A percentile compares a stretch with the other conserved stretches of the same genome.
These are phyloP conservation scores for Melieria omissa DNA, from an alignment of 2,888 invertebrate species.

Conservation along the genomic window DNA sequence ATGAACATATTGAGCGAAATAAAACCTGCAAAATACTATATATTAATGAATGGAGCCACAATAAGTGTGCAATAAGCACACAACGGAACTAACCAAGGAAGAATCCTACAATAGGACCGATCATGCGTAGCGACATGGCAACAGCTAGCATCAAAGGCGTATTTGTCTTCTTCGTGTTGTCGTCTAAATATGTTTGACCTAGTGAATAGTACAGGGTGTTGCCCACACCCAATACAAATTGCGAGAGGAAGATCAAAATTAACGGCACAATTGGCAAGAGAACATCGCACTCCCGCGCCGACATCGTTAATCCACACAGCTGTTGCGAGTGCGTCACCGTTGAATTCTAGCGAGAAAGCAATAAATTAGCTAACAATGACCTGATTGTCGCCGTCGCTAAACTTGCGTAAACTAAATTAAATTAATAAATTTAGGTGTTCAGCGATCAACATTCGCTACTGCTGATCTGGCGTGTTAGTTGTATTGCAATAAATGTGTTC, in stretches of 20 bases:
- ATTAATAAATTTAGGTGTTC: slow-evolving; percentile 2
- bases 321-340: slow-evolving; percentile 51
- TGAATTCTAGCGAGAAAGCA: slow-evolving; percentile 47
- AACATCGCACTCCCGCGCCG: slow-evolving; percentile 66
- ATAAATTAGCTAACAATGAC: slow-evolving; percentile 7
- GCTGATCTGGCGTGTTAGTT: slow-evolving; percentile 17
- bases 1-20: slow-evolving; percentile 71
- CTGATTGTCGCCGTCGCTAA: background rate
- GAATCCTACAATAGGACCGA: slow-evolving; percentile 72
- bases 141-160: slow-evolving; percentile 71
- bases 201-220: slow-evolving; percentile 75
- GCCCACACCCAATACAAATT: slow-evolving; percentile 77
- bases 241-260: slow-evolving; percentile 74
- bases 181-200: slow-evolving; percentile 77
- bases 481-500: slow-evolving; percentile 36
- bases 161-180: slow-evolving; percentile 75
- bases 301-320: slow-evolving; percentile 53
- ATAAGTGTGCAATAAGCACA: background rate
- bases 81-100: slow-evolving; percentile 65
- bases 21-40: slow-evolving; percentile 51
- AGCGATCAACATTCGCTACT: slow-evolving; percentile 28
- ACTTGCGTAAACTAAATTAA: slow-evolving; percentile 3
- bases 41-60: background rate
- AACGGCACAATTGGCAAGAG: slow-evolving; percentile 69
- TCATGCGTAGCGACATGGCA: slow-evolving; percentile 64